Evolutionary conservation across 2,888 invertebrate species (phyloP), one percentile per base, ranked within the genome.

Genomic region (Hyppa rectilinea): DNA sequence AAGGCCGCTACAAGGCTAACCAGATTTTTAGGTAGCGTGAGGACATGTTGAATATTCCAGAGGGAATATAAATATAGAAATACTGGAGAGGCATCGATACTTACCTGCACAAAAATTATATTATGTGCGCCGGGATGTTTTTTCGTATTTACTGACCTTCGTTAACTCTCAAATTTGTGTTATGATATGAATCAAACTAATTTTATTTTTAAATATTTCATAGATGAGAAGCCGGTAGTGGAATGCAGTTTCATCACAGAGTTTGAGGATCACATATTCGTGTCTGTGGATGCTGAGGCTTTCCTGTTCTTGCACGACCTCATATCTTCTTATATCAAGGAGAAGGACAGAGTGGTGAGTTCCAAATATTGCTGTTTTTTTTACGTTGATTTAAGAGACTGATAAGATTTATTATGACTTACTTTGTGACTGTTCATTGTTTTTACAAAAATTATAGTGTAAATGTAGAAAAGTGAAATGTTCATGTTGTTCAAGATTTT

Each of bases 231-330:
- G 91, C 99, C 99, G 2, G 96, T 97, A 61, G 99, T 99, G 40
- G 98, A 99, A 87, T 99, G 99, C 96, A 99, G 99, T 92, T 99
- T 99, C 93, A 99, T 99, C 75, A 99, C 99, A 2, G 99, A 99
- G 94, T 99, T 99, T 94, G 99, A 99, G 91, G 99, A 99, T 93
- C 99, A 99, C 92, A 99, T 99, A 88, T 99, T 99, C 93, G 99
- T 99, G 76, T 99, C 99, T 0, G 99, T 99, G 79, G 99, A 99
- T 95, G 99, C 99, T 1, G 99, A 99, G 95, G 99, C 99, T 2
- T 99, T 99, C 96, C 98, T 99, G 94, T 99, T 99, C 94, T 96
- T 99, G 43, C 99, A 99, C 92, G 99, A 99, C 93, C 97, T 99
- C 71, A 98, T 99, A 83, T 99, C 98, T 1, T 99, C 99, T 0